Evolutionary conservation across 1,140 invertebrate genomes (phyloP), one percentile per base, ranked within the genome.

Genomic region (Diabrotica undecimpunctata): DNA sequence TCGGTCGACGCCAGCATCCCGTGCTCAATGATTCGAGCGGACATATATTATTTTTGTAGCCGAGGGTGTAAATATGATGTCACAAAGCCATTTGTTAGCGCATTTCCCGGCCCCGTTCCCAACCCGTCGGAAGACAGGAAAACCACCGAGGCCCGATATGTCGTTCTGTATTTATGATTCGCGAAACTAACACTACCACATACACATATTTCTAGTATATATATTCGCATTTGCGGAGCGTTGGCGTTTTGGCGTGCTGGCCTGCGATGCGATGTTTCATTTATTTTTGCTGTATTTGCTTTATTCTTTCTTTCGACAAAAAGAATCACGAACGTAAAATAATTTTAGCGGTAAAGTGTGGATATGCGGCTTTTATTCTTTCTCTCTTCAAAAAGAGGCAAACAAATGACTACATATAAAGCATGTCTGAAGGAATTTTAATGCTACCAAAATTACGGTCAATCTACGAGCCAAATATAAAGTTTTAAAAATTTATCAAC

Each of bases 51-150:
- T 78, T 78, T 78, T 77, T 77, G 76, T 75, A 74, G 74, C 73
- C 72, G 77, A 78, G 76, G 77, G 76, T 78, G 77, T 78, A 78
- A 78, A 78, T 78, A 78, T 78, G 76, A 78, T 77, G 77, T 78
- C 77, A 76, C 77, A 78, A 75, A 76, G 75, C 77, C 75, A 78
- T 78, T 78, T 78, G 77, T 78, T 78, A 77, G 75, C 74, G 67
- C 74, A 71, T 72, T 76, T 77, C 74, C 75, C 71, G 74, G 59
- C 41, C 66, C 60, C 66, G 74, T 73, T 72, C 74, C 71, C 72
- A 62, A 25, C 66, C 60, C 66, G 74, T 73, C 70, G 72, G 74
- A 71, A 70, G 70, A 66, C 75, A 76, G 74, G 76, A 77, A 77
- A 76, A 76, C 76, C 74, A 69, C 72, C 52, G 37, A 62, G 74